Evolutionary conservation across 2,113 vertebrate species (phyloP), one percentile per base, ranked within the genome.

Genomic region (Cromileptes altivelis): DNA sequence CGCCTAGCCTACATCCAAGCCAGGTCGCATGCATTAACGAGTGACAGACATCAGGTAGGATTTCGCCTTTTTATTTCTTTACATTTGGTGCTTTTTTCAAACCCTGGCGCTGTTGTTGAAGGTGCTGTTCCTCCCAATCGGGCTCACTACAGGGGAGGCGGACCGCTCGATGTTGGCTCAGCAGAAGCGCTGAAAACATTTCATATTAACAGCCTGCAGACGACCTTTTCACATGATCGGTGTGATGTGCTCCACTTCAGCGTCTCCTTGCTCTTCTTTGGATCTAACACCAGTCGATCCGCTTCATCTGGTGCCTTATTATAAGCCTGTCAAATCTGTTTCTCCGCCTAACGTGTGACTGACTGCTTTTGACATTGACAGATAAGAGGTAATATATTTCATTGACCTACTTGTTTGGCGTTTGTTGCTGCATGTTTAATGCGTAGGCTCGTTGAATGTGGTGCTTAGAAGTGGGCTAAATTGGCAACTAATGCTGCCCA

Each of bases 21-120:
- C 91, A 89, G 90, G 89, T 85, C 88, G 91, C 91, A 92, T 94
- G 95, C 92, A 85, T 87, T 88, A 88, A 90, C 70, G 80, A 89
- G 87, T 87, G 92, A 82, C 88, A 80, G 76, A 86, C 90, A 88
- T 89, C 94, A 95, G 95, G 95, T 95, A 95, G 87, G 94, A 93
- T 79, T 85, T 86, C 40, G 12, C 17, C 33, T 69, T 86, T 6
- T 67, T 25, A 7, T 37, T 37, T 7, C 53, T 19, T n/a, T 40
- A 30, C 30, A 30, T 30, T 30, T 30, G 30, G 30, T 30, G 30
- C 30, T 30, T 30, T 63, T 80, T 57, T 64, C 15, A 17, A 74
- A 70, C 49, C 49, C 58, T 18, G 67, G 56, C 42, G 73, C 70
- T 80, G 68, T n/a, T 71, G 53, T 76, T 42, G 5, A 52, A 69